Conservation (phyloP, 2,113 vertebrate genomes). For the Tragelaphus scriptus region DNA sequence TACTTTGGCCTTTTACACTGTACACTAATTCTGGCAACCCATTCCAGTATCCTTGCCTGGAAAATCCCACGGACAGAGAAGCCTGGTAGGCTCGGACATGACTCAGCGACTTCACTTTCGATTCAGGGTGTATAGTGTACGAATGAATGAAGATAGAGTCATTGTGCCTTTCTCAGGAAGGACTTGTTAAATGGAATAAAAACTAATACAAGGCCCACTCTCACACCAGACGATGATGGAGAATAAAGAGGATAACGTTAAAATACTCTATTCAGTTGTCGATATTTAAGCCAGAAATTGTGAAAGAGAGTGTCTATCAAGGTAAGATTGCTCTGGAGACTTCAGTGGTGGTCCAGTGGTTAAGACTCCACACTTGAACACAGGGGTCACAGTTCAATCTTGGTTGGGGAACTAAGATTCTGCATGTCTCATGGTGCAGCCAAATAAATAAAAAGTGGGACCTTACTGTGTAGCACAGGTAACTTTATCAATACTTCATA, state of each 20-base stretch:
- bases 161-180: not conserved
- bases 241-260: not conserved
- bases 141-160: not conserved
- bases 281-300: not conserved
- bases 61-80: too few species aligned
- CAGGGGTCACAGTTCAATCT: not conserved
- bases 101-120: too few species aligned
- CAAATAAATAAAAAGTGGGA: not conserved
- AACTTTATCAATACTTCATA: not conserved
- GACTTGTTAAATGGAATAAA: not conserved
- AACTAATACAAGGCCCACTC: not conserved
- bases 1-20: not conserved
- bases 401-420: not conserved
- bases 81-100: too few species aligned
- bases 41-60: too few species aligned
- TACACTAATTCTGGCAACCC: not conserved
- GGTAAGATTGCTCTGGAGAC: not conserved
- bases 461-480: not conserved
- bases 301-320: not conserved
- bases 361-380: not conserved
- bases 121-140: not conserved
- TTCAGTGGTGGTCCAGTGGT: not conserved
- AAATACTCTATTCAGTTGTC: not conserved
- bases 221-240: not conserved
- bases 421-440: not conserved